A percentile compares a stretch with the other conserved stretches of the same genome.
phyloP scores from a whole-genome alignment of 2,113 vertebrate genomes.

The Saccopteryx bilineata region DNA sequence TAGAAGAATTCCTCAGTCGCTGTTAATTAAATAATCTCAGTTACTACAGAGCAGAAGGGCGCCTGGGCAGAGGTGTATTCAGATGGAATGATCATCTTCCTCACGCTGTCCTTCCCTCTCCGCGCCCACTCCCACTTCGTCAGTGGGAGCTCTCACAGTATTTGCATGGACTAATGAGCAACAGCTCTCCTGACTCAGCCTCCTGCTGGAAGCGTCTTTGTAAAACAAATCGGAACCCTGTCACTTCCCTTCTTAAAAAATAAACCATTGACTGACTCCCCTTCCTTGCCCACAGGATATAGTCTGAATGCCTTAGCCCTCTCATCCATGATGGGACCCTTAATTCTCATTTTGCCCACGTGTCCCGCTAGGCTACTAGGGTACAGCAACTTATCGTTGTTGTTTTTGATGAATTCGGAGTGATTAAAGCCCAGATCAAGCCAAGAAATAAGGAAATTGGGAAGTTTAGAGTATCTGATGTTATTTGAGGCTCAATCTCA shows the following conservation, averaged over 20 bases:
- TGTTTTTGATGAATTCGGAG: background rate
- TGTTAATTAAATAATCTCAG: conserved; percentile 34
- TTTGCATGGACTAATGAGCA: background rate
- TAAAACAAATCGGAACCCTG: background rate
- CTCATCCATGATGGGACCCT: background rate
- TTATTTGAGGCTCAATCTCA: background rate
- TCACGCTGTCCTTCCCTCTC: background rate
- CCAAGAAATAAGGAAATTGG: background rate
- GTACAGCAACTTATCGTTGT: background rate
- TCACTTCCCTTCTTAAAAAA: background rate
- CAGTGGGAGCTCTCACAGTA: background rate
- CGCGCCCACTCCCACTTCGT: background rate
- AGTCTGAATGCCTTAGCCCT: background rate
- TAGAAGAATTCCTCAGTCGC: conserved; percentile 6
- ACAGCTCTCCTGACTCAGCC: background rate
- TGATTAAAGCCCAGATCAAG: background rate
- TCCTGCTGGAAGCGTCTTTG: background rate
- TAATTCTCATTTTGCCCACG: background rate
- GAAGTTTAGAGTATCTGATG: background rate
- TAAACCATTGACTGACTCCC: background rate
- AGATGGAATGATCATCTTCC: background rate
- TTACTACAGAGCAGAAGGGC: background rate
- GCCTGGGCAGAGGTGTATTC: background rate
- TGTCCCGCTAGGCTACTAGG: background rate
- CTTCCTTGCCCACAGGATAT: background rate